Percentiles rank a stretch among this genome's conserved stretches.
These are phyloP conservation scores for Cephalopterus ornatus DNA, from an alignment of 2,113 vertebrate genomes.

Conservation along the genomic window DNA sequence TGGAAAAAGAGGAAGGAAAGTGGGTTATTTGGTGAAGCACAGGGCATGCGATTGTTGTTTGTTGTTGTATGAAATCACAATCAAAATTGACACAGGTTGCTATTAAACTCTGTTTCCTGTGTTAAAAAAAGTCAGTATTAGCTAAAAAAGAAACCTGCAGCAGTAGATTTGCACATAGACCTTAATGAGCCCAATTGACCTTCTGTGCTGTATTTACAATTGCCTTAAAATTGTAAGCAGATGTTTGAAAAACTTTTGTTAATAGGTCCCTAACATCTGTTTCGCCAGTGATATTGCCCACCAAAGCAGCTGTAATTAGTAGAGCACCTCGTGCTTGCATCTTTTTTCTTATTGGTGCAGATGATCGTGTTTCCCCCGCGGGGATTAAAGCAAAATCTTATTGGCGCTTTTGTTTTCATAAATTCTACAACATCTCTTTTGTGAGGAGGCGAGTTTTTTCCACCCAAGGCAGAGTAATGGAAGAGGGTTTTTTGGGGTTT, in stretches of 20 bases:
- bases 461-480: not conserved
- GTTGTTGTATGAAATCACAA: constrained; percentile 81
- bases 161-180: constrained; percentile 87
- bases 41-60: constrained; percentile 73
- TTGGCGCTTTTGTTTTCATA: constrained; percentile 66
- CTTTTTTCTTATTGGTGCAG: constrained; percentile 59
- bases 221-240: constrained; percentile 95
- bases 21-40: constrained; percentile 61
- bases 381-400: constrained; percentile 58
- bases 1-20: constrained; percentile 55
- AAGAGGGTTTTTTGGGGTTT: not conserved
- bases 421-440: constrained; percentile 54
- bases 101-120: constrained; percentile 88
- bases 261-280: constrained; percentile 86
- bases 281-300: constrained; percentile 69
- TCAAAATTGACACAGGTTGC: constrained; percentile 83
- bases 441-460: not conserved
- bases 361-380: constrained; percentile 62
- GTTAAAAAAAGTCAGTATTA: constrained; percentile 74
- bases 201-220: constrained; percentile 90
- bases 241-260: constrained; percentile 82
- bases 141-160: constrained; percentile 77
- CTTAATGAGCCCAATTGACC: constrained; percentile 95
- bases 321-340: constrained; percentile 62
- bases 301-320: constrained; percentile 79